Evolutionary conservation across 2,113 vertebrate species (phyloP).

Genomic region (Rana temporaria): DNA sequence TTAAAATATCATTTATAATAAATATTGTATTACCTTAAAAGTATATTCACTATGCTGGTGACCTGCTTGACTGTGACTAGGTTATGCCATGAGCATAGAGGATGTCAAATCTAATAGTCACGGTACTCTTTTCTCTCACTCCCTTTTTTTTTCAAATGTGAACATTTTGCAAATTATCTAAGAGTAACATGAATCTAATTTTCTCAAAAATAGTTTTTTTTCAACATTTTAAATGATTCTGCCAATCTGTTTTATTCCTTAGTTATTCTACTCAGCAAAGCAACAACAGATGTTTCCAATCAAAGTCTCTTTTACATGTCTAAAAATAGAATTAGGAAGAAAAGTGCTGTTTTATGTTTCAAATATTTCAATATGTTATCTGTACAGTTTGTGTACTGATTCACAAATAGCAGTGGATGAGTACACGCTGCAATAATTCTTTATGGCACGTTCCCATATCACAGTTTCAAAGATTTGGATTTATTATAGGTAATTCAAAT

Average conservation of each 20-base stretch:
- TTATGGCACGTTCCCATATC: background rate
- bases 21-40: no score
- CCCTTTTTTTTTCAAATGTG: no score
- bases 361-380: constrained; percentile 36
- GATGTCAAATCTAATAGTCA: no score
- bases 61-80: no score
- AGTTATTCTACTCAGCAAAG: constrained; percentile 48
- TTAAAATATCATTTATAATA: no score
- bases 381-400: background rate
- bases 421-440: background rate
- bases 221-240: constrained; percentile 25
- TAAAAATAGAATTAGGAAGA: constrained; percentile 45
- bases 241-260: constrained; percentile 42
- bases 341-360: constrained; percentile 17
- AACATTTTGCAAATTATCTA: background rate
- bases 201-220: constrained; percentile 32
- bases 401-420: background rate
- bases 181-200: constrained; percentile 8
- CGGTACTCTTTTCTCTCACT: no score
- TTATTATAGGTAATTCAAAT: no score
- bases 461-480: background rate
- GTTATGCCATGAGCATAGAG: no score
- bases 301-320: constrained; percentile 29
- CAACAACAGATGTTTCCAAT: constrained; percentile 53
- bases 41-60: no score